Conservation (phyloP, 2,797 vertebrate genomes). For the Acipenser oxyrinchus region DNA sequence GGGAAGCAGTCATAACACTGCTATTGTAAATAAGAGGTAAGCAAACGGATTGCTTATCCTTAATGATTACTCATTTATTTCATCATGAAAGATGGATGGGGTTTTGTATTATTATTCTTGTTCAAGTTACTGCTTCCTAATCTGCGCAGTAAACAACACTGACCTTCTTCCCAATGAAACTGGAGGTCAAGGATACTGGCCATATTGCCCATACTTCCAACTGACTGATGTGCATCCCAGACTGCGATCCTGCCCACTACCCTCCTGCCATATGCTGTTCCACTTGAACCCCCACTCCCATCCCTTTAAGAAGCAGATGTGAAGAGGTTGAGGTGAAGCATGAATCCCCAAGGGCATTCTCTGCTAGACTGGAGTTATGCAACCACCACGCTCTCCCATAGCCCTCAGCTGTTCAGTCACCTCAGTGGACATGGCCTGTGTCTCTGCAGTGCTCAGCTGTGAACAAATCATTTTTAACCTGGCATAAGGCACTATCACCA, state of each 20-base stretch:
- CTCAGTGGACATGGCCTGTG: neutral
- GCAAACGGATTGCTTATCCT: neutral
- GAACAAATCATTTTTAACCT: conserved; percentile 24
- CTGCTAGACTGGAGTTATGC: conserved; percentile 9
- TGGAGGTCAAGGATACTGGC: conserved; percentile 5
- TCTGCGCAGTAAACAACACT: no score
- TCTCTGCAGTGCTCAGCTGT: conserved; percentile 34
- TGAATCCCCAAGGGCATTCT: conserved; percentile 16
- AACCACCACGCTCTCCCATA: no score
- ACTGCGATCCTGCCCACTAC: conserved; percentile 34
- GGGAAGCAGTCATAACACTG: no score
- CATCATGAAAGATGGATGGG: no score
- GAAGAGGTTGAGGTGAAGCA: conserved; percentile 35
- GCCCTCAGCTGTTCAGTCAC: neutral
- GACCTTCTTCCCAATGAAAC: no score
- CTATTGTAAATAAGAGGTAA: neutral
- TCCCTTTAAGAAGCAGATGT: conserved; percentile 58
- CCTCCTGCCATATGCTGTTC: conserved; percentile 54
- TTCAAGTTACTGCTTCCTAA: no score
- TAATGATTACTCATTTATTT: no score
- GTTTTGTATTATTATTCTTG: no score
- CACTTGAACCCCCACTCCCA: conserved; percentile 37
- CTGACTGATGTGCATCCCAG: conserved; percentile 37
- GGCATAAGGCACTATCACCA: conserved; percentile 29
- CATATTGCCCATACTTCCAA: conserved; percentile 49